Base-by-base conservation (phyloP, 1,140 invertebrate species). In the Zophobas morio region DNA sequence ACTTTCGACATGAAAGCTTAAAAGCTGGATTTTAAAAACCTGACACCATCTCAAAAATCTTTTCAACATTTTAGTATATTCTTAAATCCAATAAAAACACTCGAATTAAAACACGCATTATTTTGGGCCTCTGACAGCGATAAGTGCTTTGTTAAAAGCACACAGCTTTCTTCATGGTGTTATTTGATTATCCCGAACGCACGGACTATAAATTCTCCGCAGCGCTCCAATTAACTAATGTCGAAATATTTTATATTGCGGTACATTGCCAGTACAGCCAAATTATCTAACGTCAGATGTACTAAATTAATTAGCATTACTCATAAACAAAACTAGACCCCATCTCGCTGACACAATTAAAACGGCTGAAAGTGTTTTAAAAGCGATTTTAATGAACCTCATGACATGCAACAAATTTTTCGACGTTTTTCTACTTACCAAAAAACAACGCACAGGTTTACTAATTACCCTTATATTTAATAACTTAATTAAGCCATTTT, bases 131-230 rank as follows among this genome's bases (percentile, higher is more conserved):
- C 49, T 54, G 71, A 73, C 71, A 73, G 32, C 71, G 71, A 73
- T 73, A 73, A 73, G 71, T 73, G 71, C 71, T 73, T 56, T 56
- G 71, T 73, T 73, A 56, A 73, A 73, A 73, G 71, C 71, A 53
- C 49, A 73, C 71, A 73, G 54, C 54, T 73, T 73, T 73, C 71
- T 73, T 73, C 47, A 54, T 53, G 49, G 42, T 37, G 71, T 73
- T 73, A 73, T 73, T 73, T 73, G 71, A 73, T 73, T 73, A 73
- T 73, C 71, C 71, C 35, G 20, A 20, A 73, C 47, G 49, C 71
- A 73, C 71, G 49, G 49, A 53, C 49, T 54, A 54, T 72, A 72
- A 72, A 72, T 72, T 49, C 56, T 60, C 56, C 53, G 37, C 60
- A 66, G 60, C 60, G 60, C 39, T 66, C 39, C 60, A 66, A 66